Conservation (phyloP, 2,888 invertebrate genomes). For the Megamerina dolium region DNA sequence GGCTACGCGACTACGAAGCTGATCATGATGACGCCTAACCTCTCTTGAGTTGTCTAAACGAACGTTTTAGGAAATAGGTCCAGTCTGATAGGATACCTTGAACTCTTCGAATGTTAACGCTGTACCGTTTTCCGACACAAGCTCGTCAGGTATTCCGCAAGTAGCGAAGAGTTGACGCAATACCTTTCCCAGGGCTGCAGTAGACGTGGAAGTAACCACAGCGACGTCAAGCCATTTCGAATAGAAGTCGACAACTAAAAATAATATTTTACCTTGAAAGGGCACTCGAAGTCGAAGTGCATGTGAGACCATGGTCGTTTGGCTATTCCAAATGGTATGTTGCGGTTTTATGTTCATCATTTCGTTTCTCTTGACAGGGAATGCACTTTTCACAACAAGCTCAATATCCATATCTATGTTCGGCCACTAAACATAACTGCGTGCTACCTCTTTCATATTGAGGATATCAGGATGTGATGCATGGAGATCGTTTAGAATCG, state of each 20-base stretch:
- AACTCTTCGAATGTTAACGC: constrained; percentile 16
- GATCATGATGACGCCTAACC: constrained; percentile 10
- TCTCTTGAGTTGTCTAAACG: constrained; percentile 10
- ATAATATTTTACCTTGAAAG: constrained; percentile 11
- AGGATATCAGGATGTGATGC: too few relatives aligned
- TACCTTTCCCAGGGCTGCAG: constrained; percentile 8
- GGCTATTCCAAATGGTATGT: too few relatives aligned
- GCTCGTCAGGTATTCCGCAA: constrained; percentile 12
- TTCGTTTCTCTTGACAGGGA: too few relatives aligned
- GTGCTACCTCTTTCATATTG: too few relatives aligned
- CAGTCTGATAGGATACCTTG: constrained; percentile 1
- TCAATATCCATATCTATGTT: too few relatives aligned
- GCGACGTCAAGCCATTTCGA: constrained; percentile 17
- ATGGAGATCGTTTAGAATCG: too few relatives aligned
- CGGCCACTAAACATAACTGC: too few relatives aligned
- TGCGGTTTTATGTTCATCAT: too few relatives aligned
- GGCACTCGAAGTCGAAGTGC: too few relatives aligned
- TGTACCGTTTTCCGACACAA: constrained; percentile 15
- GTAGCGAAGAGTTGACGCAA: constrained; percentile 14
- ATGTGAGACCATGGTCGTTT: not conserved
- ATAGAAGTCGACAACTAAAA: constrained; percentile 12
- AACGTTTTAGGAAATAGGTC: constrained; percentile 5
- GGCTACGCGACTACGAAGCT: too few relatives aligned
- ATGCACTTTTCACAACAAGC: too few relatives aligned
- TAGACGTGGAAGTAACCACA: constrained; percentile 11